Base-by-base conservation (phyloP, 2,888 invertebrate species). In the Dynastes hyllus region DNA sequence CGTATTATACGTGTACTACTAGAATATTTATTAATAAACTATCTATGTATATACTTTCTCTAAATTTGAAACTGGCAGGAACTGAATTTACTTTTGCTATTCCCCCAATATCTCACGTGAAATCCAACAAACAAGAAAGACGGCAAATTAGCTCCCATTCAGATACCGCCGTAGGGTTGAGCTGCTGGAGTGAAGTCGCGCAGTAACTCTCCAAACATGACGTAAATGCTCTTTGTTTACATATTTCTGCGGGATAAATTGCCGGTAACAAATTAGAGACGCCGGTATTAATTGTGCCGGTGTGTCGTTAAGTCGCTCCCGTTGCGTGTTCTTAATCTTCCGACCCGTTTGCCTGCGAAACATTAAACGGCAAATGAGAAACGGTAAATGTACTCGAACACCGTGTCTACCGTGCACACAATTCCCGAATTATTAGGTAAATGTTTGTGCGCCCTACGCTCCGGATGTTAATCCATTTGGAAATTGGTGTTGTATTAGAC, bases 241-340 rank as follows among this genome's bases (percentile, higher is more conserved):
- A 86, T 86, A 86, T 86, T 86, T 85, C 82, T 83, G 84, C 81
- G 86, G 84, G 85, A 84, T 84, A 85, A 86, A 86, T 84, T 86
- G 85, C 85, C 84, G 84, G 84, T 85, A 86, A 86, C 86, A 86
- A 87, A 87, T 87, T 87, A 86, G 86, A 85, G 82, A 85, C 84
- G 86, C 73, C 73, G 58, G 73, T 73, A 73, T 73, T 73, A 73
- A 87, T 87, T 85, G 86, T 84, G 83, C 82, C 84, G 84, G 85
- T 82, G 83, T 82, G 82, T 81, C 77, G 81, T 83, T 75, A 75
- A 61, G 73, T 40, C 58, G 55, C 73, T 71, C 55, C 83, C 81
- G 83, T 82, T 83, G 81, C 81, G 79, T 81, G 81, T 84, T 83
- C 84, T 84, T 84, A 83, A 83, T 84, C 82, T 83, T 84, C 83